Base-by-base conservation (phyloP, 2,888 invertebrate species). In the Plagodis dolabraria region DNA sequence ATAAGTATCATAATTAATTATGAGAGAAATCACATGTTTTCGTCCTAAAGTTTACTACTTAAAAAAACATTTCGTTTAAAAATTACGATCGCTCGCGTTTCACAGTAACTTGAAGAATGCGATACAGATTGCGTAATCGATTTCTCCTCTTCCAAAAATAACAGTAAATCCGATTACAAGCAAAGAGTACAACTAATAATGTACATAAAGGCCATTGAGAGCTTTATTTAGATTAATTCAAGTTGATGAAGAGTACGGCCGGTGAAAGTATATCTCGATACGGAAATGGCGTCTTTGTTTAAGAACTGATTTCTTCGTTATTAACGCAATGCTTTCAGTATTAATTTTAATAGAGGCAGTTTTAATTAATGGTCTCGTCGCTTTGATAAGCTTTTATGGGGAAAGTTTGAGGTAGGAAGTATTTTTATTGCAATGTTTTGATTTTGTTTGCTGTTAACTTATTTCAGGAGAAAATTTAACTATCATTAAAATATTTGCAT, bases 241-340 rank as follows among this genome's bases (percentile, higher is more conserved):
- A 70, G 79, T 76, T 87, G 86, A 87, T 87, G 85, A 87, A 86
- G 86, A 85, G 80, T 80, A 75, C 78, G 76, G 69, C 67, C 63
- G 72, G 87, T 76, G 85, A 87, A 85, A 87, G 86, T 76, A 45
- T 56, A 60, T 12, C 57, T 11, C 60, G 50, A 47, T 45, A 63
- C 63, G 67, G 64, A 66, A 64, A 68, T 58, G 22, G 44, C 48
- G 67, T 72, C 77, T 80, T 85, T 86, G 84, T 85, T 82, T 79
- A 50, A 47, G 54, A 44, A 42, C 48, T 61, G 44, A 64, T 67
- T 64, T 60, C 57, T 62, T 60, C 50, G 53, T 56, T 53, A 64
- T 67, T 69, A 67, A 61, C 47, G 65, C 58, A 65, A 48, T 56
- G 63, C 64, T 65, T 64, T 65, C 58, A 59, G 65, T 43, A 49